Base-by-base conservation (phyloP, 64 coral and sea anemone genomes). In the Montipora cactus region DNA sequence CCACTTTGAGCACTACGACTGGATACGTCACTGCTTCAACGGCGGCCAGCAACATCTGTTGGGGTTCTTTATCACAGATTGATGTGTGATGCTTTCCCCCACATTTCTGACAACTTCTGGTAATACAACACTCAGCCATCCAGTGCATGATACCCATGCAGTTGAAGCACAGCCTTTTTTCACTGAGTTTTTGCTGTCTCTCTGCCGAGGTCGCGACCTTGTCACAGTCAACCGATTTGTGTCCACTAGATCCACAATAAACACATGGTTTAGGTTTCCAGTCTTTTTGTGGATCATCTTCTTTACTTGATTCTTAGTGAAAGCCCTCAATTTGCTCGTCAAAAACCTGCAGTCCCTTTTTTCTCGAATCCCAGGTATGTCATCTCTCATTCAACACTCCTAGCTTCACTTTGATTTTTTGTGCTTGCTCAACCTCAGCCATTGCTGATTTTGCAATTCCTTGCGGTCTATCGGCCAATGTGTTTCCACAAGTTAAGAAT, bases 131-230 rank as follows among this genome's bases (percentile, higher is more conserved):
- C 52, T 91, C 16, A 0, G 37, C 2, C 4, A 81, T 81, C 37
- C 70, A 71, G 7, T 95, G 94, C 58, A 44, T 69, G 6, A 49
- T 80, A 10, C 67, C 94, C 12, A 51, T 91, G 74, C 83, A 95
- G 83, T 95, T 88, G 72, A 91, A 91, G 53, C 94, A 89, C 23
- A 79, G 22, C 28, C 59, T 89, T 37, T 76, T 76, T 8, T 89
- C 76, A 13, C 66, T 82, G 0, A 92, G 79, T 50, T 59, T 11
- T 64, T 47, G 14, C 90, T 78, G 75, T 55, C 28, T 28, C 28
- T 28, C 28, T 28, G 45, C 71, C 37, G 58, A 70, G 44, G 73
- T 46, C 50, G 52, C 77, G 7, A 91, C 61, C 73, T 87, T 79
- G n/a, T 44, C 50, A 78, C 89, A 80, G 25, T 91, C 78, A 6